Conservation (phyloP, 1,140 invertebrate genomes). For the Phthorimaea operculella region DNA sequence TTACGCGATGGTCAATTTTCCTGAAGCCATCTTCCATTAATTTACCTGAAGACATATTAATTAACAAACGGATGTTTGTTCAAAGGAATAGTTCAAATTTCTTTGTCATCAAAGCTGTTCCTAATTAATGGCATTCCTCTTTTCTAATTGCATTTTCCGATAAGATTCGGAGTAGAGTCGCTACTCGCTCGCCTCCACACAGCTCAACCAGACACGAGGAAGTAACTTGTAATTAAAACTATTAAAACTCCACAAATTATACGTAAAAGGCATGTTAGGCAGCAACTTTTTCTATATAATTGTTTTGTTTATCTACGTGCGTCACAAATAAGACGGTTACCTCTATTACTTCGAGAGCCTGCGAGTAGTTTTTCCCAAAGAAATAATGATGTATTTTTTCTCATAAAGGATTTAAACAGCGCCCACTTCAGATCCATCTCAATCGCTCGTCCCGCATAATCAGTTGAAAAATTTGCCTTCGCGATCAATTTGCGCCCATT, state of each 20-base stretch:
- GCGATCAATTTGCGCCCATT: conserved; percentile 47
- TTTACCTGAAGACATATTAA: conserved; percentile 3
- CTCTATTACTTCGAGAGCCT: too few relatives aligned
- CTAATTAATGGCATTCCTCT: background rate
- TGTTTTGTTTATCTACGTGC: too few relatives aligned
- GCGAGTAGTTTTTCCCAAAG: too few relatives aligned
- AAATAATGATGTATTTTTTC: too few relatives aligned
- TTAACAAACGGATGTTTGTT: conserved; percentile 1
- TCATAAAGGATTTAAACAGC: background rate
- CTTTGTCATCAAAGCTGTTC: background rate
- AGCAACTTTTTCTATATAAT: too few relatives aligned
- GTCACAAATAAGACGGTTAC: too few relatives aligned
- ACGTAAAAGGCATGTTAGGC: background rate
- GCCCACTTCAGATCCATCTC: conserved; percentile 2
- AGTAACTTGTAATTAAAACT: background rate
- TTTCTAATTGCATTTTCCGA: conserved; percentile 1
- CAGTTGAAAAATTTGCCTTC: conserved; percentile 37
- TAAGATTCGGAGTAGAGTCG: background rate
- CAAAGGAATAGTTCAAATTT: background rate
- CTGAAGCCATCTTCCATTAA: background rate
- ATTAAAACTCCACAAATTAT: background rate
- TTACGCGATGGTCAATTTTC: background rate
- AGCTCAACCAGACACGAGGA: background rate
- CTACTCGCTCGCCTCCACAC: background rate
- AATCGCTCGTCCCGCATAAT: conserved; percentile 20